Evolutionary conservation across 2,797 vertebrate genomes (phyloP).

Genomic region (Oryzias dopingdopingensis): DNA sequence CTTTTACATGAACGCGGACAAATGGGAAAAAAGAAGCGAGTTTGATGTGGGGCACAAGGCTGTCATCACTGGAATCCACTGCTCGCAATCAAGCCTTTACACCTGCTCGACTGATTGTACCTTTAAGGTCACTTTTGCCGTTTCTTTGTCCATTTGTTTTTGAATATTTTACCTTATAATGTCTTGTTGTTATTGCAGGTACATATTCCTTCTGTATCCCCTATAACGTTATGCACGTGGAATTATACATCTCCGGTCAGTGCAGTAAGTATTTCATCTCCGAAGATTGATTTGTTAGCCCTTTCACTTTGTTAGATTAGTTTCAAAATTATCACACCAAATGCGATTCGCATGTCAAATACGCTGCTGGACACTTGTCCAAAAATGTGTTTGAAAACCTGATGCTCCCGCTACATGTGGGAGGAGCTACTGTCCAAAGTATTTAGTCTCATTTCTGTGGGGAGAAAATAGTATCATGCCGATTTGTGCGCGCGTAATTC

Average conservation of each 20-base stretch:
- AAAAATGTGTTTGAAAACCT: no score
- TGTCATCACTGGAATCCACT: constrained; percentile 86
- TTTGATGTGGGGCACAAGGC: constrained; percentile 88
- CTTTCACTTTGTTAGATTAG: no score
- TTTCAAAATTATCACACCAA: no score
- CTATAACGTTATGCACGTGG: constrained; percentile 83
- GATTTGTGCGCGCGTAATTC: no score
- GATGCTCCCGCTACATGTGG: no score
- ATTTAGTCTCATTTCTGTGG: no score
- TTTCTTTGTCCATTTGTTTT: neutral
- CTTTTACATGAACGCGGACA: constrained; percentile 77
- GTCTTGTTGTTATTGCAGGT: constrained; percentile 69
- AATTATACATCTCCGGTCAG: constrained; percentile 77
- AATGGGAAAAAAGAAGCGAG: constrained; percentile 77
- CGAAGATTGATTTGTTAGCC: neutral
- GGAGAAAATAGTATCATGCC: no score
- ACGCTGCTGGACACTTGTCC: no score
- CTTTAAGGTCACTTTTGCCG: constrained; percentile 75
- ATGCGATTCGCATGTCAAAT: no score
- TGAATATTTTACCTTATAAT: neutral
- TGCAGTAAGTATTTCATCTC: constrained; percentile 75
- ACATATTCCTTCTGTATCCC: constrained; percentile 87
- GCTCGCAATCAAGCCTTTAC: constrained; percentile 83
- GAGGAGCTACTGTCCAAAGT: no score
- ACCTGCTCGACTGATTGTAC: constrained; percentile 88